Conservation (phyloP, 1,140 invertebrate species). For the Trichonephila clavata region DNA sequence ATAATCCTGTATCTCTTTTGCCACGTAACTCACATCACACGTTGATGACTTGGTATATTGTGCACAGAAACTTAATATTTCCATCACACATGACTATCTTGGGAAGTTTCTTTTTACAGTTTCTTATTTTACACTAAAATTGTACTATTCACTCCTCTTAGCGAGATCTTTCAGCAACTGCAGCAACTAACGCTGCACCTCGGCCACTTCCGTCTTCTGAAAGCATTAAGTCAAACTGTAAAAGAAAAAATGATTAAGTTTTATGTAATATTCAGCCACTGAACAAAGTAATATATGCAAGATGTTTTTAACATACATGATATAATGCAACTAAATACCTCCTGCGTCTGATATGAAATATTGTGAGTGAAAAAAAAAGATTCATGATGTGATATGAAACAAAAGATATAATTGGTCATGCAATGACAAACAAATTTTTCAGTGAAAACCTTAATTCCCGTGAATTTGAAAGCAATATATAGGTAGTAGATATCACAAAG, state of each 20-base stretch:
- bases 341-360: too few relatives aligned
- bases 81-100: slow-evolving; percentile 60
- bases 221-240: slow-evolving; percentile 97
- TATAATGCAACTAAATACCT: too few relatives aligned
- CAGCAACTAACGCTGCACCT: slow-evolving; percentile 97
- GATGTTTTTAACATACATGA: too few relatives aligned
- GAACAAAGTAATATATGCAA: slow-evolving; percentile 47
- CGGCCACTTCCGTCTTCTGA: slow-evolving; percentile 99
- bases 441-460: too few relatives aligned
- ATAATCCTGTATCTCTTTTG: slow-evolving; percentile 44
- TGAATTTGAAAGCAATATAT: too few relatives aligned
- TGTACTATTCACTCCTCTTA: slow-evolving; percentile 45
- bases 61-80: slow-evolving; percentile 43
- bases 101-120: slow-evolving; percentile 59
- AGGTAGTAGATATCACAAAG: too few relatives aligned
- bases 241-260: slow-evolving; percentile 77
- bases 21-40: slow-evolving; percentile 47
- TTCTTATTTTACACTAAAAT: slow-evolving; percentile 48
- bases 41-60: slow-evolving; percentile 45
- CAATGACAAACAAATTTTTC: too few relatives aligned
- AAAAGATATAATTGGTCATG: too few relatives aligned
- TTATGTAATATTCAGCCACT: background rate
- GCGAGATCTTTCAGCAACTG: slow-evolving; percentile 87
- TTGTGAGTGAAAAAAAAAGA: too few relatives aligned
- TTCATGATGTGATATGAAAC: too few relatives aligned